Conservation (phyloP, 2,797 vertebrate genomes). For the Hybognathus amarus region DNA sequence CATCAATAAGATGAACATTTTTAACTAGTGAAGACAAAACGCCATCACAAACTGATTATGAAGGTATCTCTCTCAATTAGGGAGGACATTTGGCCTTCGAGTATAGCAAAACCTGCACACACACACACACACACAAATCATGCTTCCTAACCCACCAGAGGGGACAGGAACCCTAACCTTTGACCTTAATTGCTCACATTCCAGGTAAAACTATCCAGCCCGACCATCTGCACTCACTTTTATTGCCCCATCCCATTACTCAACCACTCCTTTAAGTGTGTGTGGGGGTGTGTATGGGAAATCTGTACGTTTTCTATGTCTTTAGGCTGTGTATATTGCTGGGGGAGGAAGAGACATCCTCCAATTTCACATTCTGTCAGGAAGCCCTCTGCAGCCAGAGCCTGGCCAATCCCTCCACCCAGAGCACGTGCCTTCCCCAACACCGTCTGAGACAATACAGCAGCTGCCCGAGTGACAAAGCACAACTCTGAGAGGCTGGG, state of each 20-base stretch:
- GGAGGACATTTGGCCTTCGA: not conserved
- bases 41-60: not conserved
- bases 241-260: not conserved
- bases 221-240: constrained; percentile 30
- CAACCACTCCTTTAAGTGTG: constrained; percentile 14
- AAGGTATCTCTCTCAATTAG: not conserved
- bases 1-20: not conserved
- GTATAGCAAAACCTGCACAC: not conserved
- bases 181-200: constrained; percentile 46
- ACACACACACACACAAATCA: not conserved
- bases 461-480: constrained; percentile 76
- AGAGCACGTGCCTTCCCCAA: constrained; percentile 71
- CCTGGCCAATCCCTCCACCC: constrained; percentile 42
- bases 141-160: constrained; percentile 15
- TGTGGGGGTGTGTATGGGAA: not conserved
- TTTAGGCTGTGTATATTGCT: not conserved
- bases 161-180: constrained; percentile 49
- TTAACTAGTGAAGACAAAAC: not conserved
- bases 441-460: constrained; percentile 72
- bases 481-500: constrained; percentile 60
- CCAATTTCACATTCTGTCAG: constrained; percentile 36
- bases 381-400: constrained; percentile 12
- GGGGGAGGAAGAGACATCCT: constrained; percentile 2
- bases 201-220: constrained; percentile 15
- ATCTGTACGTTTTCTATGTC: not conserved